Conservation (phyloP, 2,113 vertebrate species). For the Bettongia penicillata region DNA sequence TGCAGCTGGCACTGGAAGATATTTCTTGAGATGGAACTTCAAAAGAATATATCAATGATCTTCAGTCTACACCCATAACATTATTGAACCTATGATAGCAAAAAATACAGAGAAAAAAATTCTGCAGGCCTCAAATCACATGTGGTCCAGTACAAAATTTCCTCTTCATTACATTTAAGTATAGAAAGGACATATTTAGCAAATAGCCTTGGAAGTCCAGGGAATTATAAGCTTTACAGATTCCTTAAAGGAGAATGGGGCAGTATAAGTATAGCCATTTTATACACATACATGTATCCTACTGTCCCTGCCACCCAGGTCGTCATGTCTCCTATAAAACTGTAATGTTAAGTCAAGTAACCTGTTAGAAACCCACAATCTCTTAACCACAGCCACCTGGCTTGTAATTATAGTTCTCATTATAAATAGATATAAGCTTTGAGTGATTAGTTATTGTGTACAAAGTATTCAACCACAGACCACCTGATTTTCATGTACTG, state of each 20-base stretch:
- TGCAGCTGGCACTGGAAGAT: background rate
- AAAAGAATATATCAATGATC: background rate
- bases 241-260: background rate
- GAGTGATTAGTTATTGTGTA: conserved; percentile 89
- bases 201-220: background rate
- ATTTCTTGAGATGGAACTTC: conserved; percentile 7
- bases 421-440: conserved; percentile 84
- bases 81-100: background rate
- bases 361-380: conserved; percentile 79
- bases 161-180: background rate
- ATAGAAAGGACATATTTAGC: background rate
- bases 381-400: conserved; percentile 88
- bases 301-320: conserved; percentile 59
- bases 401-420: conserved; percentile 82
- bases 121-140: background rate
- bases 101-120: background rate
- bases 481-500: conserved; percentile 83
- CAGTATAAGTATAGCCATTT: background rate
- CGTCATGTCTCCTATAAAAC: conserved; percentile 71
- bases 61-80: background rate
- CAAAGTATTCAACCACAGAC: conserved; percentile 81
- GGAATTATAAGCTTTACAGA: background rate
- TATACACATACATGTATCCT: background rate
- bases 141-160: background rate
- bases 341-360: conserved; percentile 77